Conservation (phyloP, 1,140 invertebrate genomes). For the Drosophila triauraria region DNA sequence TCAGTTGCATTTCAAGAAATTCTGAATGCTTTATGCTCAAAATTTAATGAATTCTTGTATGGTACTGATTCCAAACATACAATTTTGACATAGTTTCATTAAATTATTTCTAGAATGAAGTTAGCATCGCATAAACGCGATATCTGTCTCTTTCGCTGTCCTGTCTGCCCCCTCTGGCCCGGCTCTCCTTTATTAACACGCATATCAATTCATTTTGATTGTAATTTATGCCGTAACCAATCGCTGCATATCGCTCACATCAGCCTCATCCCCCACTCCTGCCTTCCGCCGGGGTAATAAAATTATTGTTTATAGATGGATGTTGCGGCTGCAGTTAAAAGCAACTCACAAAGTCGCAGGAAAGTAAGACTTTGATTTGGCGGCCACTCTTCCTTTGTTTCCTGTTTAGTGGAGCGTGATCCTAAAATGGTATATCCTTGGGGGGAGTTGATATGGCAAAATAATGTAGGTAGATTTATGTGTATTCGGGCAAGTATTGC, state of each 20-base stretch:
- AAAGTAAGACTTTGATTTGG: constrained; percentile 47
- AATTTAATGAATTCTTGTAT: too few species aligned
- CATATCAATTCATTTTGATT: constrained; percentile 84
- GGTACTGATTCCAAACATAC: neutral
- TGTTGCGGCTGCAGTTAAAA: constrained; percentile 77
- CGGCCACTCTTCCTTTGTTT: constrained; percentile 45
- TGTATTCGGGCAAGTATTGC: neutral
- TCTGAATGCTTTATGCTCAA: too few species aligned
- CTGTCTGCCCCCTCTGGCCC: constrained; percentile 17
- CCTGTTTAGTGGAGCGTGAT: constrained; percentile 54
- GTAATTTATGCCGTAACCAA: constrained; percentile 81
- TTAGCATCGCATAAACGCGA: neutral
- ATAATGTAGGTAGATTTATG: constrained; percentile 15
- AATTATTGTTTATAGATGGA: constrained; percentile 80
- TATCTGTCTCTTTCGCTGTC: neutral
- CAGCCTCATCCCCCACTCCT: constrained; percentile 23
- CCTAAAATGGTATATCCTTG: constrained; percentile 35
- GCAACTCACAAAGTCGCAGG: constrained; percentile 33
- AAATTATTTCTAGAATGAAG: neutral
- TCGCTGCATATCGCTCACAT: constrained; percentile 82
- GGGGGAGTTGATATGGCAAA: neutral
- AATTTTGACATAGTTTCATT: neutral
- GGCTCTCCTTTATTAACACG: constrained; percentile 73
- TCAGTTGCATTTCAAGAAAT: too few species aligned
- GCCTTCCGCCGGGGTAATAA: constrained; percentile 52